A percentile compares a stretch with the other conserved stretches of the same genome.
Evolutionary conservation across 1,140 invertebrate genomes (phyloP).

Genomic region (Drosophila sproati): DNA sequence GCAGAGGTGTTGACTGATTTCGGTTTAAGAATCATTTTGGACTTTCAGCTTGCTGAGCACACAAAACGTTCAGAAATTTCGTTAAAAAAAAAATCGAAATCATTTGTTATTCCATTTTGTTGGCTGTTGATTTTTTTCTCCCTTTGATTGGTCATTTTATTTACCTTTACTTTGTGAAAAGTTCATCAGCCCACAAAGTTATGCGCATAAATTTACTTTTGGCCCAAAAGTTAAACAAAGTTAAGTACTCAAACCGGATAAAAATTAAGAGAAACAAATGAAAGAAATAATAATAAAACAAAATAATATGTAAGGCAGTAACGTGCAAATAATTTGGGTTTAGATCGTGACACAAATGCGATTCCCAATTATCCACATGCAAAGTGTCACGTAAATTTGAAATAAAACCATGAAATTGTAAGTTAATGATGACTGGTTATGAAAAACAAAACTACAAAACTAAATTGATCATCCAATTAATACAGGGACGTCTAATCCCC

Average conservation of each 20-base stretch:
- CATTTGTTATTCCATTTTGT: slow-evolving; percentile 12
- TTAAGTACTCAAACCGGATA: slow-evolving; percentile 26
- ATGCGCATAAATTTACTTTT: slow-evolving; percentile 64
- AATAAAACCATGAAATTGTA: slow-evolving; percentile 22
- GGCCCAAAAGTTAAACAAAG: slow-evolving; percentile 25
- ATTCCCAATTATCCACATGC: slow-evolving; percentile 63
- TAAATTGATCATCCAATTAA: slow-evolving; percentile 5
- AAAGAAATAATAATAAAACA: neutral
- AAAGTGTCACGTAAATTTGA: slow-evolving; percentile 59
- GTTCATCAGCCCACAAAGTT: slow-evolving; percentile 73
- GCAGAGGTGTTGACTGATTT: neutral
- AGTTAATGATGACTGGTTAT: slow-evolving; percentile 18
- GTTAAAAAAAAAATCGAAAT: neutral
- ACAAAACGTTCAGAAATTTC: slow-evolving; percentile 20
- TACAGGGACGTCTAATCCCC: neutral
- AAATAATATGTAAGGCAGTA: neutral
- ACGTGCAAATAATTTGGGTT: slow-evolving; percentile 31
- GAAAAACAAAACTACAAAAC: slow-evolving; percentile 3
- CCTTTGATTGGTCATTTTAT: slow-evolving; percentile 34
- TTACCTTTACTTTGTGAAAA: slow-evolving; percentile 42
- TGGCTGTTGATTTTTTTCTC: slow-evolving; percentile 13
- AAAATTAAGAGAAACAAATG: slow-evolving; percentile 1
- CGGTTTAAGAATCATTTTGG: neutral
- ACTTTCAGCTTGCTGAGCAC: neutral
- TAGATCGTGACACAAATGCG: slow-evolving; percentile 32